Evolutionary conservation across 1,140 invertebrate species (phyloP).

Genomic region (Ruditapes philippinarum): DNA sequence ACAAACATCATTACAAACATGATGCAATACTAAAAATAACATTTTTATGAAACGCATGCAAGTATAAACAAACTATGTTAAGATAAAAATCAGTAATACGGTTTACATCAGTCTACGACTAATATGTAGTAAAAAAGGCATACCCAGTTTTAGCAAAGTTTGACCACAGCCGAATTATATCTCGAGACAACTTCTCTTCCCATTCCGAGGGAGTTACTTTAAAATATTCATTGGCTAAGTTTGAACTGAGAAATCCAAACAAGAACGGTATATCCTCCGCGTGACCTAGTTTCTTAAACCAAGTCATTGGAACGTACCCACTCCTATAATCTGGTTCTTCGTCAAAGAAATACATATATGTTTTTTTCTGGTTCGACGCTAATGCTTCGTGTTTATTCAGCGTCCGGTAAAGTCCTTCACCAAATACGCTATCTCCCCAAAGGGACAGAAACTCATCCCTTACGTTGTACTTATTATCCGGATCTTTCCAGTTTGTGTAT

Average conservation of each 20-base stretch:
- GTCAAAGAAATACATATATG: slow-evolving; percentile 26
- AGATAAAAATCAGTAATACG: no score
- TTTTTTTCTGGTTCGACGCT: background rate
- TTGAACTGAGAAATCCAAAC: background rate
- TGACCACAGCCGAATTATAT: slow-evolving; percentile 55
- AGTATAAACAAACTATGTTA: no score
- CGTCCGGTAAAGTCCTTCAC: background rate
- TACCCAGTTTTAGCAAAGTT: slow-evolving; percentile 72
- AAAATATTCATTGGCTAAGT: background rate
- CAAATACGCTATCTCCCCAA: background rate
- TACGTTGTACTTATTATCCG: background rate
- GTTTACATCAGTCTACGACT: no score
- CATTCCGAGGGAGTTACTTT: background rate
- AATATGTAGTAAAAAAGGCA: no score
- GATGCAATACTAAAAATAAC: no score
- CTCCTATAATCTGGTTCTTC: background rate
- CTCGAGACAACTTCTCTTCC: slow-evolving; percentile 20
- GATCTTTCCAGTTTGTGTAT: slow-evolving; percentile 10
- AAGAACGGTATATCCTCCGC: slow-evolving; percentile 43
- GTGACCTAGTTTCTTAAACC: slow-evolving; percentile 39
- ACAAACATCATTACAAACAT: no score
- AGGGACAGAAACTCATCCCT: background rate
- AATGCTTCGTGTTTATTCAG: background rate
- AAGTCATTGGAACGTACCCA: background rate
- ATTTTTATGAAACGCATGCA: no score